phyloP scores from a whole-genome alignment of 2,888 invertebrate species.

The Frankliniella fusca region DNA sequence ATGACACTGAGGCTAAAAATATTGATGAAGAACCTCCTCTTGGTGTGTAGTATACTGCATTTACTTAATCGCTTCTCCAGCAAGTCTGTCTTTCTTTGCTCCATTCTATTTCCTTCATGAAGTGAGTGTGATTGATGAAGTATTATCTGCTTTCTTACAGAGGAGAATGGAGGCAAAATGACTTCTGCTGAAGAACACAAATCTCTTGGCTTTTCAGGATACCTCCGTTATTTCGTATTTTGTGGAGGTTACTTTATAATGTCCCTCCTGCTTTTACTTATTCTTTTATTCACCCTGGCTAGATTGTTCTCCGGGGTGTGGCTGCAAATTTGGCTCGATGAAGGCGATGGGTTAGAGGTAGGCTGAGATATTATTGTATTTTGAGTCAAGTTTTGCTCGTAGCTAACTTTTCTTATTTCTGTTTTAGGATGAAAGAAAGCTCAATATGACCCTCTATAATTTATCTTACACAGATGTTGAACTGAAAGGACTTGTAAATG shows the following conservation, averaged over 20 bases:
- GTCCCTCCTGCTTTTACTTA: constrained; percentile 41
- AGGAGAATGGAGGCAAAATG: constrained; percentile 33
- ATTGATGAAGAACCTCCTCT: background rate
- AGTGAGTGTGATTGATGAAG: background rate
- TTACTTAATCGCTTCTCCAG: background rate
- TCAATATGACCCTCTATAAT: constrained; percentile 28
- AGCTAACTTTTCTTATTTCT: background rate
- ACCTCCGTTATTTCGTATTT: constrained; percentile 34
- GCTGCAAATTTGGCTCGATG: constrained; percentile 42
- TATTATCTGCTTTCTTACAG: background rate
- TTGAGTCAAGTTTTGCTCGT: background rate
- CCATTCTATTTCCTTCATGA: background rate
- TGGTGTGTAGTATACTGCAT: background rate
- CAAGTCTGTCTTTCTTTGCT: background rate
- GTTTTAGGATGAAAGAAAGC: constrained; percentile 32
- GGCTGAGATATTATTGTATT: background rate
- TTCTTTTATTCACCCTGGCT: constrained; percentile 46
- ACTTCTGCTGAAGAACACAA: constrained; percentile 35
- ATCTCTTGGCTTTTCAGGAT: constrained; percentile 9
- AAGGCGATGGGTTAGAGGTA: constrained; percentile 39
- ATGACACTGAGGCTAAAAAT: background rate
- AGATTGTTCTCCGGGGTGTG: constrained; percentile 40
- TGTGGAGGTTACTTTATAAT: constrained; percentile 43
- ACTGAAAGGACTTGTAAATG: constrained; percentile 38
- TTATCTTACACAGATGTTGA: constrained; percentile 32